Evolutionary conservation across 2,888 invertebrate species (phyloP).

Genomic region (Eueremaeus valkanovi): DNA sequence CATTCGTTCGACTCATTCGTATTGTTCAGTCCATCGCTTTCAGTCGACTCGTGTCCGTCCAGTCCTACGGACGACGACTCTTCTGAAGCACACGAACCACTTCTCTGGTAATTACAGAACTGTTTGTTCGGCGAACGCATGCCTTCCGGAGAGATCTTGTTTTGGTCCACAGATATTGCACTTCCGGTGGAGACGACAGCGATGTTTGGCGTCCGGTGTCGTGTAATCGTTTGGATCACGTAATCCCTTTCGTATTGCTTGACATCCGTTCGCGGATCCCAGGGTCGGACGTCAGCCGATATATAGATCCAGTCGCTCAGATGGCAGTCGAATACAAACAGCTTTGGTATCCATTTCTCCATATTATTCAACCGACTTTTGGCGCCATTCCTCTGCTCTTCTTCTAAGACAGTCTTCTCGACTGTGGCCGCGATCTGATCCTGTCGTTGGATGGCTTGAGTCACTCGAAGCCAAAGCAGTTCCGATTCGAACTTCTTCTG

Average conservation of each 20-base stretch:
- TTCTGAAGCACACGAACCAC: conserved; percentile 34
- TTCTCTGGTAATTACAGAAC: conserved; percentile 22
- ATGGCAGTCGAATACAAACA: conserved; percentile 64
- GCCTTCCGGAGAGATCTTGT: background rate
- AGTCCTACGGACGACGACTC: background rate
- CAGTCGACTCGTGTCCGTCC: conserved; percentile 14
- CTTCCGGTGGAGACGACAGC: conserved; percentile 60
- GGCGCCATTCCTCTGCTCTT: conserved; percentile 72
- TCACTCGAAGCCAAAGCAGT: conserved; percentile 78
- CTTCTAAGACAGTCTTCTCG: conserved; percentile 83
- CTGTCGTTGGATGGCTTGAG: conserved; percentile 72
- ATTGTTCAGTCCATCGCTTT: background rate
- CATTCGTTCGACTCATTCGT: background rate
- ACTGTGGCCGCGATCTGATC: conserved; percentile 85
- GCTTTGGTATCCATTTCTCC: conserved; percentile 67
- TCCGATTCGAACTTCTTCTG: conserved; percentile 81
- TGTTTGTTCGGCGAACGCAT: conserved; percentile 15
- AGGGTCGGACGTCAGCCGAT: conserved; percentile 60
- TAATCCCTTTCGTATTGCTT: conserved; percentile 81
- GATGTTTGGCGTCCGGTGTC: conserved; percentile 69
- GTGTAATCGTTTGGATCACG: conserved; percentile 70
- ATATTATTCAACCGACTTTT: conserved; percentile 64
- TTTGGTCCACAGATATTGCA: conserved; percentile 62
- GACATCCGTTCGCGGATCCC: conserved; percentile 64
- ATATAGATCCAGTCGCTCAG: conserved; percentile 68